phyloP scores from a whole-genome alignment of 2,888 invertebrate genomes.

The Protophormia terraenovae region DNA sequence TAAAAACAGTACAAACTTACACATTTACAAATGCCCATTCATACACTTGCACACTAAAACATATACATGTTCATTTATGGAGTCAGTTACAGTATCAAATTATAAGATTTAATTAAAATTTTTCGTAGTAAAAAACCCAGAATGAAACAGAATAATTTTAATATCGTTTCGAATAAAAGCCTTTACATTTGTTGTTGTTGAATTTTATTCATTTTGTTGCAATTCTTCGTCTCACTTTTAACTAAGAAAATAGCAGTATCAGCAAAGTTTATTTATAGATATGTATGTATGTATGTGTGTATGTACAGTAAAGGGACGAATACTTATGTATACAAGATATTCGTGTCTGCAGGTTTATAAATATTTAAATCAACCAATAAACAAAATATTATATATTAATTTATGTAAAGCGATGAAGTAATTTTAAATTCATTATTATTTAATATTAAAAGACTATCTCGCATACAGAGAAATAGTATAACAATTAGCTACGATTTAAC shows the following conservation, averaged over 20 bases:
- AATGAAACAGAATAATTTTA: background rate
- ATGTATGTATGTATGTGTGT: background rate
- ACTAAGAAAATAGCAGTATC: constrained; percentile 15
- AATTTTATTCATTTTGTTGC: background rate
- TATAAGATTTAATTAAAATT: constrained; percentile 43
- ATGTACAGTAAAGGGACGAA: background rate
- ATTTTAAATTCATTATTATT: too few relatives aligned
- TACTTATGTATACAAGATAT: too few relatives aligned
- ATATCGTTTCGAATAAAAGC: background rate
- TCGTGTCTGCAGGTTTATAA: too few relatives aligned
- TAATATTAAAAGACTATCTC: too few relatives aligned
- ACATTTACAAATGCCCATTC: background rate
- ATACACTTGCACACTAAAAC: background rate
- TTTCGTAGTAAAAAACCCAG: background rate
- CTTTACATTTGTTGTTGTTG: background rate
- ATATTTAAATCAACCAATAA: too few relatives aligned
- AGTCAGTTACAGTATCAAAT: constrained; percentile 4
- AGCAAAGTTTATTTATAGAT: background rate
- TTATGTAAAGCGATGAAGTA: too few relatives aligned
- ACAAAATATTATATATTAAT: too few relatives aligned
- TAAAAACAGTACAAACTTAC: background rate
- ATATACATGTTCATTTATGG: background rate
- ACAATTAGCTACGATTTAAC: too few relatives aligned
- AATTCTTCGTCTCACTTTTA: background rate
- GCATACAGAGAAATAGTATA: too few relatives aligned